These are phyloP conservation scores for Gymnodraco acuticeps DNA, from an alignment of 2,797 vertebrate genomes.

Conservation along the genomic window DNA sequence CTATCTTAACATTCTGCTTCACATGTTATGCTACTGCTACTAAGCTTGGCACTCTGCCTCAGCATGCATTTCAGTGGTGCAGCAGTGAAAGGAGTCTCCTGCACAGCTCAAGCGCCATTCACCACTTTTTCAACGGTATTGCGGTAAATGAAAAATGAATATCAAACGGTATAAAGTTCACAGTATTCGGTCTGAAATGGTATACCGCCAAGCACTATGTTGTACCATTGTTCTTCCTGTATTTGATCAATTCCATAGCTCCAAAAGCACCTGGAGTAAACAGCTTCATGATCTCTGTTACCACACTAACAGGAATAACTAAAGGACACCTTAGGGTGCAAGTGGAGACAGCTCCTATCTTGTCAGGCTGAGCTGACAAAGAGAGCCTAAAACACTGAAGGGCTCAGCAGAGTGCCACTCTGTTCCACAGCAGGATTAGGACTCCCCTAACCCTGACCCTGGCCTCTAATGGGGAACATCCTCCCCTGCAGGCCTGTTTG, in stretches of 20 bases:
- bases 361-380: conserved; percentile 51
- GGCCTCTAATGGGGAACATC: conserved; percentile 62
- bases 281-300: conserved; percentile 21
- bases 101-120: too few species aligned
- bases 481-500: conserved; percentile 51
- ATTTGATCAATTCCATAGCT: conserved; percentile 2
- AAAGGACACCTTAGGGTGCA: conserved; percentile 62
- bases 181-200: too few species aligned
- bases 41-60: too few species aligned
- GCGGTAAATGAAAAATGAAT: too few species aligned
- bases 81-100: too few species aligned
- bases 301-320: conserved; percentile 25
- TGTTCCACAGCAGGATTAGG: conserved; percentile 55
- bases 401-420: conserved; percentile 30
- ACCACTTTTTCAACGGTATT: too few species aligned
- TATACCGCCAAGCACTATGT: conserved; percentile 7
- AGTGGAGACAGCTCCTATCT: conserved; percentile 50
- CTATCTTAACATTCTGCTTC: too few species aligned
- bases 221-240: conserved; percentile 21
- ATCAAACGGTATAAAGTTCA: too few species aligned
- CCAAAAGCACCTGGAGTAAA: conserved; percentile 6
- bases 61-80: too few species aligned
- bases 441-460: conserved; percentile 58
- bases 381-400: conserved; percentile 39
- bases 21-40: too few species aligned